Evolutionary conservation across 2,797 vertebrate genomes (phyloP).

Genomic region (Scolopax rusticola): DNA sequence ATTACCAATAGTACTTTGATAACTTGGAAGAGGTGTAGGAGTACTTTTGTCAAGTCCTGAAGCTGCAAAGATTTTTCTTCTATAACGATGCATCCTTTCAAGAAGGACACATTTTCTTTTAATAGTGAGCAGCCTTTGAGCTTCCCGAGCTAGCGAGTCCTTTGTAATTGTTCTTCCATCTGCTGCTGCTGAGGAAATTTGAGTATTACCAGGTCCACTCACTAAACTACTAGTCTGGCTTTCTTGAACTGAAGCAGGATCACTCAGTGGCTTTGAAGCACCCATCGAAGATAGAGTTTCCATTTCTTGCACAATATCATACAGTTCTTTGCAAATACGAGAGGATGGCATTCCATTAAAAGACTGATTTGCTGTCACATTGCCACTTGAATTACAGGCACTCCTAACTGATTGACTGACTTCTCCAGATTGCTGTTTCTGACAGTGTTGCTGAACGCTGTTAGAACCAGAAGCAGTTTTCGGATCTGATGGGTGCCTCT

Average conservation of each 20-base stretch:
- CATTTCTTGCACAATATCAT: slow-evolving; percentile 39
- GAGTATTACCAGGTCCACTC: not conserved
- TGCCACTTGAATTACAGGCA: slow-evolving; percentile 26
- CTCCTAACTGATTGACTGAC: not conserved
- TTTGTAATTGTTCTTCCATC: not conserved
- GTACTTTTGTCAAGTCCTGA: not conserved
- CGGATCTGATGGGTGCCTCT: not conserved
- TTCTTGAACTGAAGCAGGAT: slow-evolving; percentile 28
- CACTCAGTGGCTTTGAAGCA: slow-evolving; percentile 23
- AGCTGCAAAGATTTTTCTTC: slow-evolving; percentile 41
- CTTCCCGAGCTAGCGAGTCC: slow-evolving; percentile 67
- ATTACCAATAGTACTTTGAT: not conserved
- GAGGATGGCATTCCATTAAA: slow-evolving; percentile 20
- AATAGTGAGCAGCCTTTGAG: slow-evolving; percentile 54
- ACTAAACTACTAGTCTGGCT: not conserved
- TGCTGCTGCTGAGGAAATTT: not conserved
- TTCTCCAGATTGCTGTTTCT: slow-evolving; percentile 43
- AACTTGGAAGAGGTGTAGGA: not conserved
- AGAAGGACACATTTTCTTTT: slow-evolving; percentile 65
- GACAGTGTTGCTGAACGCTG: slow-evolving; percentile 55
- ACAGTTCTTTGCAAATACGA: not conserved
- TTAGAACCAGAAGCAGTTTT: slow-evolving; percentile 9
- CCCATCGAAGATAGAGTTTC: not conserved
- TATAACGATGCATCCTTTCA: slow-evolving; percentile 67
- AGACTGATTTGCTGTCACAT: not conserved